A percentile compares a stretch with the other conserved stretches of the same genome.
These are phyloP conservation scores for Triplophysa rosa DNA, from an alignment of 2,113 vertebrate species.

Conservation along the genomic window DNA sequence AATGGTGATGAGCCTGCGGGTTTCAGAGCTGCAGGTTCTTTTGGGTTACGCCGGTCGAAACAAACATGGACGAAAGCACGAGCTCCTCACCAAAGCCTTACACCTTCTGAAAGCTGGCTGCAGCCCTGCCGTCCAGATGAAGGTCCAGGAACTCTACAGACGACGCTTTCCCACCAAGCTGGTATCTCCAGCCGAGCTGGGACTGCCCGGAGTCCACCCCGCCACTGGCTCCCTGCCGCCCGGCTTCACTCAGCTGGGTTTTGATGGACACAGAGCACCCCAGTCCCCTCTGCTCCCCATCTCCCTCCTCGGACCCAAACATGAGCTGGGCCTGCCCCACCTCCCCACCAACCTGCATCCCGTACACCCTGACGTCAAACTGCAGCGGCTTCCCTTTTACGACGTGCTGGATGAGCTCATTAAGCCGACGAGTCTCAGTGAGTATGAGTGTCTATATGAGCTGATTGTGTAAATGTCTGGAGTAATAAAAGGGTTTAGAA, in stretches of 20 bases:
- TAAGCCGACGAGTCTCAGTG: constrained; percentile 97
- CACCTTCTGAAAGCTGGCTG: constrained; percentile 96
- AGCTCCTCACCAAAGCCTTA: constrained; percentile 96
- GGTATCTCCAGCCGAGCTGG: constrained; percentile 88
- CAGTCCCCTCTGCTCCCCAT: constrained; percentile 90
- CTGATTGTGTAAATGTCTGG: background rate
- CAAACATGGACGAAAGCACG: constrained; percentile 98
- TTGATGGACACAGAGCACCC: constrained; percentile 86
- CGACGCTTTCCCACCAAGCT: constrained; percentile 96
- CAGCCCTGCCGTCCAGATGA: constrained; percentile 97
- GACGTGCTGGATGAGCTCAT: constrained; percentile 98
- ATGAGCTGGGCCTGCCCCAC: constrained; percentile 94
- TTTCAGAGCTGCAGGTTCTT: constrained; percentile 98
- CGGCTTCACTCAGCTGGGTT: constrained; percentile 86
- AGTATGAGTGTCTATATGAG: constrained; percentile 55
- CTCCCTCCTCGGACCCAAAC: constrained; percentile 94
- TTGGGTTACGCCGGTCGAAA: constrained; percentile 98
- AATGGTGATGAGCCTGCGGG: constrained; percentile 99
- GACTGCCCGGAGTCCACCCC: constrained; percentile 85
- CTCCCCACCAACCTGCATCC: constrained; percentile 90
- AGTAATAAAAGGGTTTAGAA: background rate
- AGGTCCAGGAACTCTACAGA: constrained; percentile 98
- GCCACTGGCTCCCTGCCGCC: constrained; percentile 81
- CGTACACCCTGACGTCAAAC: constrained; percentile 96
- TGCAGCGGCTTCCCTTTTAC: constrained; percentile 96